Conservation (phyloP, 2,113 vertebrate species). For the Penelope pileata region DNA sequence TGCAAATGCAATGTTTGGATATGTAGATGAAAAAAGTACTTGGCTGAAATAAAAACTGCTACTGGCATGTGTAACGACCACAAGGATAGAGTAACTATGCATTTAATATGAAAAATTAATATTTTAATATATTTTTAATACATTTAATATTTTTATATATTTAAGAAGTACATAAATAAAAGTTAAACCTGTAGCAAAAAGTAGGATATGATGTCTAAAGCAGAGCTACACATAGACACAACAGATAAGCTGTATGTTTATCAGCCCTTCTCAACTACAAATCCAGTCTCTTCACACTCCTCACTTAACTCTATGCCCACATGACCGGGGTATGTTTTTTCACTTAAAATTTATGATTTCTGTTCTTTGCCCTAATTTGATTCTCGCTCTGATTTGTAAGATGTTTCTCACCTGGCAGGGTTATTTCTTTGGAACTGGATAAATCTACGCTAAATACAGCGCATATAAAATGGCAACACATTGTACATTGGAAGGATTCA, state of each 20-base stretch:
- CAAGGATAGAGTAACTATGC: not conserved
- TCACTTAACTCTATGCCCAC: accelerated
- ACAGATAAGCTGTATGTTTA: not conserved
- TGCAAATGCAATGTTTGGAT: not conserved
- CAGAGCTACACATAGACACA: not conserved
- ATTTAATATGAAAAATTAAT: not conserved
- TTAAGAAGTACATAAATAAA: not conserved
- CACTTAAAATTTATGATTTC: not conserved
- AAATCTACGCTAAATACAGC: not conserved
- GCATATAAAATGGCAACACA: not conserved
- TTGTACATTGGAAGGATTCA: not conserved
- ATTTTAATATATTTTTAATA: too few relatives aligned
- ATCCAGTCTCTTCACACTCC: not conserved
- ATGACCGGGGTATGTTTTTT: not conserved
- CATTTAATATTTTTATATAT: too few relatives aligned
- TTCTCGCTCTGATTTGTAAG: not conserved
- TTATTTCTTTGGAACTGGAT: not conserved
- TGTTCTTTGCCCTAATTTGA: not conserved
- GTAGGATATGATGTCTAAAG: not conserved
- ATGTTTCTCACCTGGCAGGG: not conserved
- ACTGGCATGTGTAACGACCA: not conserved
- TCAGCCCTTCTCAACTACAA: not conserved
- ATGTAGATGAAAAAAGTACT: not conserved
- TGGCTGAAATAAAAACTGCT: not conserved
- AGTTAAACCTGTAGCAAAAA: not conserved